A percentile compares a stretch with the other conserved stretches of the same genome.
phyloP scores from a whole-genome alignment of 2,888 invertebrate genomes.

The Synanthedon tipuliformis region DNA sequence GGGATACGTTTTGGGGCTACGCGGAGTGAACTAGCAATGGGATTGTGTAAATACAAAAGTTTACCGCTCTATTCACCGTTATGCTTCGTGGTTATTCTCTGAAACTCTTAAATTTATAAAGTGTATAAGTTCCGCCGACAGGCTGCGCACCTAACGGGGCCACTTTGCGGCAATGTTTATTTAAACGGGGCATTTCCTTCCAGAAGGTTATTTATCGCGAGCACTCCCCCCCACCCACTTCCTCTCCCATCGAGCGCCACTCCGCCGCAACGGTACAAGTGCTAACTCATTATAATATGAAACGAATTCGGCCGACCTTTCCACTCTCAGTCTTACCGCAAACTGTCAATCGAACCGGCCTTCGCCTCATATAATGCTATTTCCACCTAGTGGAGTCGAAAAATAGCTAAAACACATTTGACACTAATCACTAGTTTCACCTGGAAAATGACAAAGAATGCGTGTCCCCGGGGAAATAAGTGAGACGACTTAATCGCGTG shows the following conservation, averaged over 20 bases:
- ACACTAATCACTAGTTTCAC: too few species aligned
- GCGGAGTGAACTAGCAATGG: too few species aligned
- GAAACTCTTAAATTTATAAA: neutral
- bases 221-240: neutral
- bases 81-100: neutral
- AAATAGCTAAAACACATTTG: too few species aligned
- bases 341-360: neutral
- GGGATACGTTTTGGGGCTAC: too few species aligned
- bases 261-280: neutral
- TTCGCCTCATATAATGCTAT: too few species aligned
- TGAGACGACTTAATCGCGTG: too few species aligned
- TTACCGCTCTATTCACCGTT: too few species aligned
- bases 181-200: constrained; percentile 14
- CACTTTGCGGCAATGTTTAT: constrained; percentile 16
- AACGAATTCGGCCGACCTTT: neutral
- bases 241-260: neutral
- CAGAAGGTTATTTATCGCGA: constrained; percentile 9
- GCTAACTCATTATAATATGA: constrained; percentile 1
- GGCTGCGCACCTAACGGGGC: constrained; percentile 2
- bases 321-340: neutral
- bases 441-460: too few species aligned
- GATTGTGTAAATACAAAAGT: too few species aligned
- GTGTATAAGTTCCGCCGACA: neutral
- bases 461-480: too few species aligned
- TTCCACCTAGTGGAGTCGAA: too few species aligned